Base-by-base conservation (phyloP, 2,888 invertebrate species). In the Allophyes oxyacanthae region DNA sequence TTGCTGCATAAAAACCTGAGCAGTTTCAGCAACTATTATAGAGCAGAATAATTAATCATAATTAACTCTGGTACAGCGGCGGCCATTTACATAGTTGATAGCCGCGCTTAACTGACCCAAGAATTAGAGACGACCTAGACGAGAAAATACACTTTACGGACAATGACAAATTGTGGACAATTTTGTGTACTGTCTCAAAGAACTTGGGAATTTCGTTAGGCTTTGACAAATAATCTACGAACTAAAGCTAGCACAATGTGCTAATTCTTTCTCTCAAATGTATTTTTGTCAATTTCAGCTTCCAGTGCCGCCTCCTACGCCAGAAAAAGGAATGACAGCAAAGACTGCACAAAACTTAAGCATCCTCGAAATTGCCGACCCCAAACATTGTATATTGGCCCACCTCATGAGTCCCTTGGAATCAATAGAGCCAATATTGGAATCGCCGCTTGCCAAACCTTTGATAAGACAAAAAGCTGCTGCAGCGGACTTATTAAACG, bases 401-500 rank as follows among this genome's bases (percentile, higher is more conserved):
- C 98, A 98, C 86, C 94, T 98, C 73, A 98, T 98, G 98, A 97
- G 98, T 76, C 97, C 97, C 0, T 85, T 98, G 81, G 98, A 98
- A 85, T 96, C 98, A 0, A 96, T 98, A 71, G 98, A 98, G 87
- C 98, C 98, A 6, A 95, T 97, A 50, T 90, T 98, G 77, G 98
- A 98, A 88, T 97, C 98, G 4, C 98, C 98, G 0, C 93, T 98
- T 54, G 95, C 97, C 20, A 96, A 97, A 86, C 98, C 98, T 1
- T 88, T 98, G 72, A 95, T 96, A 53, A 96, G 97, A 79, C 98
- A 98, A 87, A 95, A 96, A 75, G 94, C 96, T 15, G 96, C 97
- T 0, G 98, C 97, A 4, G 96, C 96, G 0, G 97, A 98, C 75
- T 90, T 98, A 30, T 89, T 98, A 8, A 95, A 94, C 40, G 98